A percentile compares a stretch with the other conserved stretches of the same genome.
phyloP scores from a whole-genome alignment of 2,113 vertebrate species.

The Gambusia holbrooki region DNA sequence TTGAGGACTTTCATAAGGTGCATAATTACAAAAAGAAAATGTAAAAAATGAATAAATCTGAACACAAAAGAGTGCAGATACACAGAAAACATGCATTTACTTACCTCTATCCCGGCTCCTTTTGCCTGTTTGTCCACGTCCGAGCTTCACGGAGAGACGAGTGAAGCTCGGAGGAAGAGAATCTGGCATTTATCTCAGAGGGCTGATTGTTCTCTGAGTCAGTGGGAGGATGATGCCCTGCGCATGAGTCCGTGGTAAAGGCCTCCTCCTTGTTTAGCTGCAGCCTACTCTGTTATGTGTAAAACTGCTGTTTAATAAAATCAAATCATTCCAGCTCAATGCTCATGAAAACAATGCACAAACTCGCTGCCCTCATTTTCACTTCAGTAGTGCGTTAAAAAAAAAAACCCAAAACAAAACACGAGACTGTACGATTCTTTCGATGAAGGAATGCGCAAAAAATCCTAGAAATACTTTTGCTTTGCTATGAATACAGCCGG shows the following conservation, averaged over 20 bases:
- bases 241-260: slow-evolving; percentile 26
- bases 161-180: slow-evolving; percentile 32
- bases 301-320: slow-evolving; percentile 28
- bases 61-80: background rate
- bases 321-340: slow-evolving; percentile 37
- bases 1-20: no score
- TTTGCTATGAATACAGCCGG: background rate
- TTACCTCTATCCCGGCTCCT: slow-evolving; percentile 21
- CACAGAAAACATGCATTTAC: background rate
- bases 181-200: slow-evolving; percentile 46
- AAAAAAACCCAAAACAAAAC: no score
- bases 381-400: background rate
- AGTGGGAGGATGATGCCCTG: slow-evolving; percentile 60
- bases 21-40: background rate
- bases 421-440: background rate
- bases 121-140: background rate
- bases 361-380: background rate
- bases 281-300: slow-evolving; percentile 17
- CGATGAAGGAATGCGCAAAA: no score
- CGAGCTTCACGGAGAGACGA: slow-evolving; percentile 2
- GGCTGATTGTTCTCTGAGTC: slow-evolving; percentile 57
- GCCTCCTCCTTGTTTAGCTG: slow-evolving; percentile 41
- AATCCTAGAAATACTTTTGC: background rate
- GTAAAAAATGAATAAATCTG: background rate
- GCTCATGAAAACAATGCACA: slow-evolving; percentile 15